A percentile compares a stretch with the other conserved stretches of the same genome.
These are phyloP conservation scores for Sweltsa coloradensis DNA, from an alignment of 1,140 invertebrate genomes.

Conservation along the genomic window DNA sequence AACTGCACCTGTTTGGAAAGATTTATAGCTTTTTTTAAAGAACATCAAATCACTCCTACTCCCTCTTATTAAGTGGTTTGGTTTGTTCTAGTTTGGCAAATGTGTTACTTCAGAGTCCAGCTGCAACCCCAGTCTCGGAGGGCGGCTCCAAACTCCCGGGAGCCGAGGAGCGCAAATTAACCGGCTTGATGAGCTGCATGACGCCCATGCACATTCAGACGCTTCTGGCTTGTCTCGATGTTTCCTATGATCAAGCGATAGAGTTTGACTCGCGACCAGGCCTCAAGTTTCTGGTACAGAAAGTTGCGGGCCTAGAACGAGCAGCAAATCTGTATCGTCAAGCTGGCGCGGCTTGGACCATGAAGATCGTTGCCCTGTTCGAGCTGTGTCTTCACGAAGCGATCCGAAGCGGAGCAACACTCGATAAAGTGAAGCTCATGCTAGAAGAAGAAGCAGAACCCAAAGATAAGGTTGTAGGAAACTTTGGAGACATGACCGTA, in stretches of 20 bases:
- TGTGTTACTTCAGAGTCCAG: slow-evolving; percentile 26
- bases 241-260: slow-evolving; percentile 65
- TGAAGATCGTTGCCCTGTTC: slow-evolving; percentile 76
- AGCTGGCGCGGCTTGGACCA: slow-evolving; percentile 81
- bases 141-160: slow-evolving; percentile 1
- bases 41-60: slow-evolving; percentile 2
- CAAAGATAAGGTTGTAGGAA: too few relatives aligned
- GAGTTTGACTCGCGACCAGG: slow-evolving; percentile 83
- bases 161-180: slow-evolving; percentile 13
- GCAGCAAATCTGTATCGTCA: slow-evolving; percentile 87
- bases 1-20: too few relatives aligned
- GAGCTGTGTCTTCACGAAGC: slow-evolving; percentile 61
- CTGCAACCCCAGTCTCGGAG: slow-evolving; percentile 14
- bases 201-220: slow-evolving; percentile 43
- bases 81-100: slow-evolving; percentile 29
- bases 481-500: slow-evolving; percentile 7
- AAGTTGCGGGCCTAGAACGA: slow-evolving; percentile 75
- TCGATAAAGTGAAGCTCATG: slow-evolving; percentile 50
- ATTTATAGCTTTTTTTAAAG: too few relatives aligned
- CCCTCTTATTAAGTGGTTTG: background rate
- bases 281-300: slow-evolving; percentile 85
- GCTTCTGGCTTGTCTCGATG: slow-evolving; percentile 63
- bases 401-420: slow-evolving; percentile 39
- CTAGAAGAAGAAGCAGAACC: slow-evolving; percentile 38
- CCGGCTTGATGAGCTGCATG: slow-evolving; percentile 33